A percentile compares a stretch with the other conserved stretches of the same genome.
phyloP scores from a whole-genome alignment of 2,797 vertebrate species.

The Ispidina picta region DNA sequence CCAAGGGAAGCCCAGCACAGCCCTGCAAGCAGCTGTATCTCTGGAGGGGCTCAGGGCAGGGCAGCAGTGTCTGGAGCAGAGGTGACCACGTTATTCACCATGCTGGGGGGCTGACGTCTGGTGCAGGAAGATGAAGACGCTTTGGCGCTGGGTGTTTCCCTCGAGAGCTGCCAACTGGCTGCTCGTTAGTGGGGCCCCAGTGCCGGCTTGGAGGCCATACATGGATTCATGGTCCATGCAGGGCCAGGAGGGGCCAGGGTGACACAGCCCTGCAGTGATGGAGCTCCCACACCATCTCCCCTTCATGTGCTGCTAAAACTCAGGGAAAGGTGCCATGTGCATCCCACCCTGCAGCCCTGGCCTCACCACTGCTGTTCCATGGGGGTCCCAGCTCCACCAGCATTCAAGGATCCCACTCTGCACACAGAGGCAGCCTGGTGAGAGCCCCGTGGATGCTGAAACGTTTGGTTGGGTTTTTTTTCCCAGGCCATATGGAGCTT shows the following conservation, averaged over 20 bases:
- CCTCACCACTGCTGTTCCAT: fast-evolving
- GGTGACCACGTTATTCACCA: fast-evolving
- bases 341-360: neutral
- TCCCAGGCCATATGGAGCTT: slow-evolving; percentile 42
- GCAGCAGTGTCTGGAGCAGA: fast-evolving
- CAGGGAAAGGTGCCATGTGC: fast-evolving
- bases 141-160: neutral
- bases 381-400: neutral
- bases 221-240: neutral
- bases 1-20: neutral
- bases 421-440: fast-evolving
- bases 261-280: fast-evolving
- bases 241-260: neutral
- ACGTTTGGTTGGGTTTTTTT: neutral
- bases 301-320: fast-evolving
- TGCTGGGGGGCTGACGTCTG: fast-evolving
- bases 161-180: neutral
- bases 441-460: fast-evolving
- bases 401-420: neutral
- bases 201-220: neutral
- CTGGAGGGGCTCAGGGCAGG: fast-evolving
- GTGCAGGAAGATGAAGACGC: neutral
- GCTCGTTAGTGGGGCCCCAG: neutral
- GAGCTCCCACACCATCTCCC: neutral
- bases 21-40: neutral